Evolutionary conservation across 2,797 vertebrate species (phyloP).

Genomic region (Bradypus variegatus): DNA sequence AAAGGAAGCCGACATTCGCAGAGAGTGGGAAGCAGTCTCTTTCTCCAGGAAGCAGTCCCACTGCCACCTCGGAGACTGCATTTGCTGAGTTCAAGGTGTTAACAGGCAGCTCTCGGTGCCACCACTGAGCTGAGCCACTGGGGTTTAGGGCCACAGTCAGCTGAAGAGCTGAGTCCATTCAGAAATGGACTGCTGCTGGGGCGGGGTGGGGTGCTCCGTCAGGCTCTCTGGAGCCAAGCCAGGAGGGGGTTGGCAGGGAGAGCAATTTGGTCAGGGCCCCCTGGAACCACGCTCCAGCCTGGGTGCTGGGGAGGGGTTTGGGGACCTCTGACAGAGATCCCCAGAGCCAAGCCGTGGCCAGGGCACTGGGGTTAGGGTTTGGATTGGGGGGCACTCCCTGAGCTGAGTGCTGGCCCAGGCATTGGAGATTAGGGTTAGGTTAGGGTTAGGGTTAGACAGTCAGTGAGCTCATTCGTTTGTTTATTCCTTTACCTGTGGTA

Average conservation of each 20-base stretch:
- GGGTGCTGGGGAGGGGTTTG: neutral
- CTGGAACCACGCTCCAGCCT: fast-evolving
- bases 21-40: fast-evolving
- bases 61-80: fast-evolving
- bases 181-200: neutral
- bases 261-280: neutral
- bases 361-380: no score
- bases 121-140: no score
- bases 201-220: no score
- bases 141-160: neutral
- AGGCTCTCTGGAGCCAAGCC: no score
- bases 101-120: fast-evolving
- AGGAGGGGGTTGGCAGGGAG: no score
- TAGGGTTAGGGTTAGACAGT: no score
- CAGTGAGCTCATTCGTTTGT: fast-evolving
- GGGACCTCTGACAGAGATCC: neutral
- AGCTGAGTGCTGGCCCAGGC: no score
- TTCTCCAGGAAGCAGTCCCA: neutral
- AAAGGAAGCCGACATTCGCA: fast-evolving
- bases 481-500: fast-evolving
- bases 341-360: no score
- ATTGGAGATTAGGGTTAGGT: no score
- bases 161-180: fast-evolving
- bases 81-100: neutral
- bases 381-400: no score